Base-by-base conservation (phyloP, 2,888 invertebrate genomes). In the Clanis bilineata region DNA sequence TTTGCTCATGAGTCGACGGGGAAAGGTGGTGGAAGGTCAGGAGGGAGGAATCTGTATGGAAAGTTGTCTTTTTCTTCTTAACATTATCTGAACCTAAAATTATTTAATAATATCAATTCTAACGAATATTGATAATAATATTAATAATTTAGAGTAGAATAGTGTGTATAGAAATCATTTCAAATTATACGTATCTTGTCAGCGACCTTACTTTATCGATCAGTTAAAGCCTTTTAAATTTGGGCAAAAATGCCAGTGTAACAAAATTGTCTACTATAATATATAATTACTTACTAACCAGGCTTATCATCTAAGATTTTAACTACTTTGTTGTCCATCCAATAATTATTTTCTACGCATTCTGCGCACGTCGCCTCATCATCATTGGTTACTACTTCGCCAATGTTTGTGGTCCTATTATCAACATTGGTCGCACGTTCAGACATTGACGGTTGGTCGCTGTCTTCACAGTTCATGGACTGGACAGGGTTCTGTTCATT, bases 11-110 rank as follows among this genome's bases (percentile, higher is more conserved):
- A 15, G 59, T 62, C 6, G 56, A 60, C 0, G 67, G 68, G 39
- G 74, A 71, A 1, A 76, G 66, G 28, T 78, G 72, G 58, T 83
- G 84, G 62, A 83, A 74, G 2, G 79, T 76, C 0, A 84, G 69
- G 32, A 85, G 80, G 0, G 84, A 82, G 12, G 85, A 75, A 23
- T 82, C 80, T 0, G 77, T 69, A 60, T 79, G 84, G 60, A 86
- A 86, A 0, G 81, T 79, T 0, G 82, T 76, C 58, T 79, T 83
- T 61, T 83, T 85, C 66, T 79, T 79, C 62, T 77, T 82, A 39
- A 59, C 62, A 15, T 67, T 69, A 0, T 82, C 79, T 0, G 69
- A 58, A 56, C 77, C 82, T 81, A 77, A 2, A 70, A 74, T n/a
- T 41, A 18, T 9, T 45, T 39, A 28, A 18, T 2, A 32, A n/a